phyloP scores from a whole-genome alignment of 2,797 vertebrate species.

The Saguinus oedipus region DNA sequence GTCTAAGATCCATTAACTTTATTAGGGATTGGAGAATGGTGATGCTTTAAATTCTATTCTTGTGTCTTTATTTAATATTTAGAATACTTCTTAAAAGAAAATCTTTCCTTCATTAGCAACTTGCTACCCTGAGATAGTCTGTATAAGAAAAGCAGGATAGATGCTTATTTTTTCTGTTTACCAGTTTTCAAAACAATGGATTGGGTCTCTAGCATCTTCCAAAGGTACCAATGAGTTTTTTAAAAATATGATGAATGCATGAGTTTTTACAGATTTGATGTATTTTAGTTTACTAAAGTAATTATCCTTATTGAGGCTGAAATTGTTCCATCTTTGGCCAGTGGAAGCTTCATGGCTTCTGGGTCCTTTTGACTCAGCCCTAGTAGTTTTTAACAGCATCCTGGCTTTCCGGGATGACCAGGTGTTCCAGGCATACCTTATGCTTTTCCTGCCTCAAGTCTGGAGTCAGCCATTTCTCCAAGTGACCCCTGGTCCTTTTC shows the following conservation, averaged over 20 bases:
- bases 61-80: not conserved
- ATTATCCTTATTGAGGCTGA: not conserved
- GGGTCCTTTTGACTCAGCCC: not conserved
- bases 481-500: not conserved
- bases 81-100: not conserved
- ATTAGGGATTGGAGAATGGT: not conserved
- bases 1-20: not conserved
- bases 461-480: not conserved
- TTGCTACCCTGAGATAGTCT: not conserved
- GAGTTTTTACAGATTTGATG: not conserved
- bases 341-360: not conserved
- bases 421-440: not conserved
- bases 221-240: not conserved
- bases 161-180: not conserved
- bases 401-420: not conserved
- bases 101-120: not conserved
- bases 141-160: not conserved
- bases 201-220: not conserved
- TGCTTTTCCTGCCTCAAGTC: not conserved
- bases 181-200: not conserved
- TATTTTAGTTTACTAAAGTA: not conserved
- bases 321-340: not conserved
- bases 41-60: not conserved
- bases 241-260: not conserved
- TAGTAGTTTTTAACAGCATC: not conserved